Percentiles rank a stretch among this genome's conserved stretches.
These are phyloP conservation scores for Phyto melanocephala DNA, from an alignment of 2,888 invertebrate genomes.

Conservation along the genomic window DNA sequence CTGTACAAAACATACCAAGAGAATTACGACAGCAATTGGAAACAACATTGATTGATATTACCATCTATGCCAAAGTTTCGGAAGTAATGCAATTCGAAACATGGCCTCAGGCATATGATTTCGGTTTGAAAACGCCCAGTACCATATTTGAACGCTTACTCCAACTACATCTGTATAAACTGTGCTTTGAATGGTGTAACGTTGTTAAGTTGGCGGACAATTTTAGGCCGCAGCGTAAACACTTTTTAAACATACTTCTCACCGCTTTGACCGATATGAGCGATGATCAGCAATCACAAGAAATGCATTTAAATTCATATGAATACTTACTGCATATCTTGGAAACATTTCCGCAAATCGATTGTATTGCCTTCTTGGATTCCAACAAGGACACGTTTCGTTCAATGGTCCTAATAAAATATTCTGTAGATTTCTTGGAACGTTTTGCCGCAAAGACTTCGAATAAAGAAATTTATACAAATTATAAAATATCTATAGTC, in stretches of 20 bases:
- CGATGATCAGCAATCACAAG: conserved; percentile 62
- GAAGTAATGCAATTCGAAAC: conserved; percentile 80
- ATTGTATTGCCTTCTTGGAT: conserved; percentile 83
- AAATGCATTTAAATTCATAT: conserved; percentile 73
- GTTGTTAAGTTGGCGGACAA: conserved; percentile 79
- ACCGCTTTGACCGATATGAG: conserved; percentile 71
- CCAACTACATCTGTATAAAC: conserved; percentile 77
- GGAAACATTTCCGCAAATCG: conserved; percentile 81
- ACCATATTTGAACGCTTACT: conserved; percentile 74
- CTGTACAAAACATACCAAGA: conserved; percentile 74
- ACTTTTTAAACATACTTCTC: conserved; percentile 74
- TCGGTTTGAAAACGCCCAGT: conserved; percentile 74
- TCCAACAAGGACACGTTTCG: conserved; percentile 83
- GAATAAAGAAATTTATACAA: conserved; percentile 79
- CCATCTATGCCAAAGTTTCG: conserved; percentile 83
- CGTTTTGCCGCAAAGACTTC: conserved; percentile 71
- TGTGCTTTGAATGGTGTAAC: conserved; percentile 86
- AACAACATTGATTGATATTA: conserved; percentile 82
- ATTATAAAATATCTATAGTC: conserved; percentile 84
- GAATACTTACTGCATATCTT: conserved; percentile 81
- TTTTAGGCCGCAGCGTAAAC: conserved; percentile 72
- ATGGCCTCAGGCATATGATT: conserved; percentile 82
- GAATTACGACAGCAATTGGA: conserved; percentile 77
- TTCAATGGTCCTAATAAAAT: conserved; percentile 83
- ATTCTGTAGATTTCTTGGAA: conserved; percentile 83